Base-by-base conservation (phyloP, 2,888 invertebrate species). In the Allophyes oxyacanthae region DNA sequence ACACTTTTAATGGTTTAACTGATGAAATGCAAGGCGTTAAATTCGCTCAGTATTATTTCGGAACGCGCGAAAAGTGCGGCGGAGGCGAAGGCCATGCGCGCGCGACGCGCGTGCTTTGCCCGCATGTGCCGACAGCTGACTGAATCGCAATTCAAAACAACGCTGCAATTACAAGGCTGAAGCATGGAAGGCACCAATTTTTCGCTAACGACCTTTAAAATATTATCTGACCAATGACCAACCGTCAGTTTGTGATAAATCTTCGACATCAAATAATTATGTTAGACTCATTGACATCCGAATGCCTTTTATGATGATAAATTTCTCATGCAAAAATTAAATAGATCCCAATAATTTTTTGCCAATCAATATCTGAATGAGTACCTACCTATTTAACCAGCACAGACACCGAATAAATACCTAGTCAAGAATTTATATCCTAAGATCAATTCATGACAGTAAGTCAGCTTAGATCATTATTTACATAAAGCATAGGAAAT, bases 51-150 rank as follows among this genome's bases (percentile, higher is more conserved):
- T 64, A 65, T 67, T 72, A 64, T 52, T 79, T 78, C 72, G 78
- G 75, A 78, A 77, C 85, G 87, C 89, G 88, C 90, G 89, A 86
- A 86, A 83, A 77, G 73, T 72, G 68, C 76, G 74, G 75, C 77
- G 70, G 68, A 70, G 70, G 80, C 73, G 42, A 75, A 15, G 68
- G 64, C 74, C 81, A 66, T 90, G 92, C 92, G 92, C 93, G 90
- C 90, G 90, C 92, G 87, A 85, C 90, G 88, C 88, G 82, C 93
- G 92, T 92, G 88, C 89, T 85, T 78, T 82, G 78, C 83, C 84
- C 83, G 83, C 90, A 87, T 92, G 78, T 86, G 91, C 89, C 89
- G 88, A 89, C 92, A 92, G 91, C 92, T 93, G 91, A 94, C 94
- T 93, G 92, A 90, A 90, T 88, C 87, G 89, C 90, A 89, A 91